Percentiles rank a stretch among this genome's conserved stretches.
phyloP scores from a whole-genome alignment of 2,797 vertebrate genomes.

The Loris lydekkerianus region DNA sequence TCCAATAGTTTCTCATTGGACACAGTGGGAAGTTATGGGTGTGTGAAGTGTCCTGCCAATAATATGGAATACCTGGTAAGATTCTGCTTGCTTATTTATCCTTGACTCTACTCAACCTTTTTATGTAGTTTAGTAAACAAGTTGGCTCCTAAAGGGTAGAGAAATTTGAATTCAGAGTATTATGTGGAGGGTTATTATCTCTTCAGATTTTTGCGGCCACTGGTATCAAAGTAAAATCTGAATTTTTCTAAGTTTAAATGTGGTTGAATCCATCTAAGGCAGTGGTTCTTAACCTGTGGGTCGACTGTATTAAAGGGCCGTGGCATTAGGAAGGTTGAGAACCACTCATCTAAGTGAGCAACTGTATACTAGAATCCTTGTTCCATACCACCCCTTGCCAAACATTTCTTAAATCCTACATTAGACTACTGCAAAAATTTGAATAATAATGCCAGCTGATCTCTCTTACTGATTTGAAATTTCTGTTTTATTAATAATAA shows the following conservation, averaged over 20 bases:
- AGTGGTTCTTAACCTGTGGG: no score
- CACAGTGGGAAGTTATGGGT: constrained; percentile 97
- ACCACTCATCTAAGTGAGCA: neutral
- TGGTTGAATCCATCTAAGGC: neutral
- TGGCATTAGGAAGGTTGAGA: no score
- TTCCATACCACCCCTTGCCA: neutral
- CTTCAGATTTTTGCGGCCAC: neutral
- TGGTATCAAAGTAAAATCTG: constrained; percentile 15
- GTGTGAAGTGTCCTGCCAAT: constrained; percentile 94
- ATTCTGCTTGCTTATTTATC: neutral
- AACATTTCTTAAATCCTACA: constrained; percentile 18
- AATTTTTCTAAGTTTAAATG: constrained; percentile 42
- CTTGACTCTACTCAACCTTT: neutral
- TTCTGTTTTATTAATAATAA: constrained; percentile 40
- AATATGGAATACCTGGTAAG: constrained; percentile 96
- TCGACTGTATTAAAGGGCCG: no score
- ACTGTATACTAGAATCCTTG: neutral
- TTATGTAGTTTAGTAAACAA: neutral
- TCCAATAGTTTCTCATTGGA: constrained; percentile 97
- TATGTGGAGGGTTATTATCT: neutral
- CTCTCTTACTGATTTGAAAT: constrained; percentile 49
- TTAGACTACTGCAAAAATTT: constrained; percentile 47
- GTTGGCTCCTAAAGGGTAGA: neutral
- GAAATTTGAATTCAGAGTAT: constrained; percentile 39
- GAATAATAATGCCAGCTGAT: constrained; percentile 3